Percentiles rank a stretch among this genome's conserved stretches.
phyloP scores from a whole-genome alignment of 2,797 vertebrate species.

The Fistularia commersonii region DNA sequence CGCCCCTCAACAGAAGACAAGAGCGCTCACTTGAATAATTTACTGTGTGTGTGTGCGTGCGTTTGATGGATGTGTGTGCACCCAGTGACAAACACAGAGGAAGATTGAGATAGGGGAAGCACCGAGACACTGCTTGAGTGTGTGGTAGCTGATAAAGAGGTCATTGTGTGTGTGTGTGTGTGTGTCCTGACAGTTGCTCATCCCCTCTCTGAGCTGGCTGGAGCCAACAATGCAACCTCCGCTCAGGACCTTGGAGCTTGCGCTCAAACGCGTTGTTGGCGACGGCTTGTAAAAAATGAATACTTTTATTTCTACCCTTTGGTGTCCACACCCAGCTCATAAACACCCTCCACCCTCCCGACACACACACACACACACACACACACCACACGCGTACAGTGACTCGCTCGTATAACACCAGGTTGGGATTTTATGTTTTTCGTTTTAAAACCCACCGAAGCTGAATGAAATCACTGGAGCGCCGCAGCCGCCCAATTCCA shows the following conservation, averaged over 20 bases:
- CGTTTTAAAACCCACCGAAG: constrained; percentile 49
- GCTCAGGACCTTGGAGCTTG: constrained; percentile 44
- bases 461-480: constrained; percentile 47
- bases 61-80: too few relatives aligned
- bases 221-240: constrained; percentile 44
- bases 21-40: constrained; percentile 57
- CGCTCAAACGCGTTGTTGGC: constrained; percentile 62
- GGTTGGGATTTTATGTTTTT: constrained; percentile 40
- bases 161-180: constrained; percentile 59
- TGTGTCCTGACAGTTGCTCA: constrained; percentile 53
- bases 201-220: constrained; percentile 56
- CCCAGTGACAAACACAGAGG: constrained; percentile 39
- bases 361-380: constrained; percentile 12
- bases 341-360: constrained; percentile 54
- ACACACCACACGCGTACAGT: too few relatives aligned
- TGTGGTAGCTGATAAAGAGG: constrained; percentile 68
- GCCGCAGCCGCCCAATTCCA: constrained; percentile 23
- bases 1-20: constrained; percentile 44
- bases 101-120: constrained; percentile 53
- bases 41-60: constrained; percentile 24
- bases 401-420: constrained; percentile 40
- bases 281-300: constrained; percentile 59
- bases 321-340: constrained; percentile 61
- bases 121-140: constrained; percentile 59
- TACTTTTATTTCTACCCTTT: constrained; percentile 20